These are phyloP conservation scores for Mamestra configurata DNA, from an alignment of 1,140 invertebrate species.

Conservation along the genomic window DNA sequence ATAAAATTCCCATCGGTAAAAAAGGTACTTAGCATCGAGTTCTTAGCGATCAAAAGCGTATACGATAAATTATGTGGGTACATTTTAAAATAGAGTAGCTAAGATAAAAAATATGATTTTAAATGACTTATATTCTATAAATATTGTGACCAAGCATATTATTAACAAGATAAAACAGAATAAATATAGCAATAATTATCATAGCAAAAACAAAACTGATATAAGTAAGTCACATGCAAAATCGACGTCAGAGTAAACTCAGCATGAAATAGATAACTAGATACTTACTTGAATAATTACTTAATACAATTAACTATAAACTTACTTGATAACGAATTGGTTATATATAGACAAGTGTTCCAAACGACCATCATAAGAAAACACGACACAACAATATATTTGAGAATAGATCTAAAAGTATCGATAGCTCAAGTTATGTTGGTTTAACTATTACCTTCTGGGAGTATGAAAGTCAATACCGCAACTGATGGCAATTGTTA, in stretches of 20 bases:
- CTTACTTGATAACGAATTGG: neutral
- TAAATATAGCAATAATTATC: neutral
- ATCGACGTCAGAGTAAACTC: neutral
- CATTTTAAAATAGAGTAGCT: too few relatives aligned
- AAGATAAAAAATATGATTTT: too few relatives aligned
- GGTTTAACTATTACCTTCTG: slow-evolving; percentile 26
- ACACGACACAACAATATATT: neutral
- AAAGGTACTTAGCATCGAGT: too few relatives aligned
- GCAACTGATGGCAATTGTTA: slow-evolving; percentile 52
- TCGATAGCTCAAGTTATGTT: slow-evolving; percentile 17
- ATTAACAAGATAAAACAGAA: neutral
- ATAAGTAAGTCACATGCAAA: neutral
- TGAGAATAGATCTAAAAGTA: neutral
- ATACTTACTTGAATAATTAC: neutral
- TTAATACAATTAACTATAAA: slow-evolving; percentile 15
- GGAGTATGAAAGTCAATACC: slow-evolving; percentile 48
- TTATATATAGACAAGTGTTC: slow-evolving; percentile 36
- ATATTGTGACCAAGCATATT: neutral
- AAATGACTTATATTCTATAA: too few relatives aligned
- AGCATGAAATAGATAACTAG: neutral
- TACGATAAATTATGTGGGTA: too few relatives aligned
- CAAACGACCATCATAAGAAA: neutral
- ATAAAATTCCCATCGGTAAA: too few relatives aligned
- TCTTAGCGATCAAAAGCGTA: too few relatives aligned
- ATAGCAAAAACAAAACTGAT: neutral